Conservation (phyloP, 2,113 vertebrate species). For the Apteryx owenii region DNA sequence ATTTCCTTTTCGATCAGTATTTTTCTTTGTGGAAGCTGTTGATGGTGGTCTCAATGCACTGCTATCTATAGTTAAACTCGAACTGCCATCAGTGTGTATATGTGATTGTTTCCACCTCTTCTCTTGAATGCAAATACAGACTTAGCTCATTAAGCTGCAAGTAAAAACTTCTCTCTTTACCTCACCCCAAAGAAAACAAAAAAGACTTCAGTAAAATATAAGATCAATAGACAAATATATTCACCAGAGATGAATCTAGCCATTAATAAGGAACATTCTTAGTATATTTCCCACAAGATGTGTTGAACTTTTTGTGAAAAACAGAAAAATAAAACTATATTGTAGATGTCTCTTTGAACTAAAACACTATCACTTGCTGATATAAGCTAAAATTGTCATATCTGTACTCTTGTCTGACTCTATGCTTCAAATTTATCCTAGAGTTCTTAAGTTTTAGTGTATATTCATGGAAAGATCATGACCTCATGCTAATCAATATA, state of each 20-base stretch:
- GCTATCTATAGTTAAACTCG: background rate
- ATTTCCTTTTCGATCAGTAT: background rate
- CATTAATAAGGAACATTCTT: background rate
- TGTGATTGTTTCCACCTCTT: background rate
- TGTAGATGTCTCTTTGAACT: background rate
- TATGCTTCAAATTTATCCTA: background rate
- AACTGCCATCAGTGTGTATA: background rate
- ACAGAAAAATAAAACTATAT: background rate
- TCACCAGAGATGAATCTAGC: background rate
- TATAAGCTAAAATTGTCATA: background rate
- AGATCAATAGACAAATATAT: background rate
- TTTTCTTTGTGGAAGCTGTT: background rate
- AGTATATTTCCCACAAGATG: background rate
- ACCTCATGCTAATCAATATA: constrained; percentile 10
- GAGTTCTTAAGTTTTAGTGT: background rate
- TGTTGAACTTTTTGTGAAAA: background rate
- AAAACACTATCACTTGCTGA: background rate
- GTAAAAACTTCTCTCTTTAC: background rate
- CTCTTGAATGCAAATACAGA: background rate
- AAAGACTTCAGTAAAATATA: background rate
- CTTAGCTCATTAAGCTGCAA: background rate
- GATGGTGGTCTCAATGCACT: background rate
- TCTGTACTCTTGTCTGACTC: background rate
- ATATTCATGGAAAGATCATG: background rate
- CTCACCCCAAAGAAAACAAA: background rate